Evolutionary conservation across 2,797 vertebrate species (phyloP).

Genomic region (Gorsachius magnificus): DNA sequence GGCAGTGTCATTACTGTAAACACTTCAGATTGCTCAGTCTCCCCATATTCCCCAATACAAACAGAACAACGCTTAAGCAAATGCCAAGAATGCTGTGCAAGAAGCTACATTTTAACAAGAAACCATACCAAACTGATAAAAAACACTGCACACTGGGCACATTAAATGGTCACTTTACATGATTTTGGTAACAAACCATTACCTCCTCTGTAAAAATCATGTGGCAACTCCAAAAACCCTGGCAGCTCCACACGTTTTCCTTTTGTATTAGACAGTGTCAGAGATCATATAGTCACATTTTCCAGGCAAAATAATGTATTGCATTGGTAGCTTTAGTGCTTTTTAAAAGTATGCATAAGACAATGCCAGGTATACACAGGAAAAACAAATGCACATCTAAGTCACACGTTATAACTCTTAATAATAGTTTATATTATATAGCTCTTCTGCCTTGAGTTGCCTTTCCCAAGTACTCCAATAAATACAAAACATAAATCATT

Average conservation of each 20-base stretch:
- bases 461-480: neutral
- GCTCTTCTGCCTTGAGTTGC: neutral
- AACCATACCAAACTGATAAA: neutral
- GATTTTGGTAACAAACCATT: neutral
- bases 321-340: neutral
- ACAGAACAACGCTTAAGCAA: neutral
- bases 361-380: neutral
- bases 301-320: neutral
- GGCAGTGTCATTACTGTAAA: neutral
- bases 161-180: neutral
- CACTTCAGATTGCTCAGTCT: neutral
- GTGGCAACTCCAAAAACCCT: neutral
- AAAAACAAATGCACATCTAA: neutral
- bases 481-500: neutral
- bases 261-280: neutral
- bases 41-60: neutral
- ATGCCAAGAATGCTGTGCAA: neutral
- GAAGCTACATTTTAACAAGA: neutral
- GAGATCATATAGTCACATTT: accelerated
- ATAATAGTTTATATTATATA: neutral
- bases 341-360: neutral
- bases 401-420: neutral
- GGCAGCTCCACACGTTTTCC: neutral
- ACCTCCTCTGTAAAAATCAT: neutral
- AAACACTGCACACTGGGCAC: neutral